phyloP scores from a whole-genome alignment of 2,113 vertebrate genomes.

The Crypturellus undulatus region DNA sequence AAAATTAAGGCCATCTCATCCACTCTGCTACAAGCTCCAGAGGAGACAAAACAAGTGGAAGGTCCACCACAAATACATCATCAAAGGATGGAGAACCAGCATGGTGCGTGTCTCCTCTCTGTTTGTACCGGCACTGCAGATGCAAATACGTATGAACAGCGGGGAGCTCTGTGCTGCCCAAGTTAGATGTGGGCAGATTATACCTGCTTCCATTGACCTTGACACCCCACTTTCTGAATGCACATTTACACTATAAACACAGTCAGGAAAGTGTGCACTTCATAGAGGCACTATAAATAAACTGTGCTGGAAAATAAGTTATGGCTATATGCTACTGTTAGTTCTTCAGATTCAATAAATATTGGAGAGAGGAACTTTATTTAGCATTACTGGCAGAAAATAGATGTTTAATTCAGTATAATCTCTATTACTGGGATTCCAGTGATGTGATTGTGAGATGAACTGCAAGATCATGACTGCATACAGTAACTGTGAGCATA shows the following conservation, averaged over 20 bases:
- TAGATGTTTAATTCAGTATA: constrained; percentile 19
- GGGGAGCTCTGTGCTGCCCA: not conserved
- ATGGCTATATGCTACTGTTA: not conserved
- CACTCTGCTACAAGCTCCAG: not conserved
- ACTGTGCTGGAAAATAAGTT: not conserved
- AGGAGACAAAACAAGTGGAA: not conserved
- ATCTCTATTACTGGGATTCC: constrained; percentile 35
- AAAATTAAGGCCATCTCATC: not conserved
- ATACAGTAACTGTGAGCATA: constrained; percentile 32
- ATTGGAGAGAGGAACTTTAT: not conserved
- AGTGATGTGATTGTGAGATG: constrained; percentile 11
- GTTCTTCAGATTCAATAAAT: not conserved
- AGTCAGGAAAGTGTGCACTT: fast-evolving
- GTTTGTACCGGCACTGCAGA: not conserved
- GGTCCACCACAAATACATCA: not conserved
- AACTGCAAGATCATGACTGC: constrained; percentile 6
- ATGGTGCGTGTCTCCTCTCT: not conserved
- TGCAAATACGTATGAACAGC: not conserved
- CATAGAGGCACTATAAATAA: not conserved
- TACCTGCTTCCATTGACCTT: not conserved
- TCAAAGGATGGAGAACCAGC: not conserved
- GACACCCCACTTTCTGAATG: not conserved
- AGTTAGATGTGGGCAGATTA: fast-evolving
- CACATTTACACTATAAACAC: fast-evolving
- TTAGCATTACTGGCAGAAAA: not conserved